Conservation (phyloP, 2,113 vertebrate genomes). For the Turdus rufiventris region DNA sequence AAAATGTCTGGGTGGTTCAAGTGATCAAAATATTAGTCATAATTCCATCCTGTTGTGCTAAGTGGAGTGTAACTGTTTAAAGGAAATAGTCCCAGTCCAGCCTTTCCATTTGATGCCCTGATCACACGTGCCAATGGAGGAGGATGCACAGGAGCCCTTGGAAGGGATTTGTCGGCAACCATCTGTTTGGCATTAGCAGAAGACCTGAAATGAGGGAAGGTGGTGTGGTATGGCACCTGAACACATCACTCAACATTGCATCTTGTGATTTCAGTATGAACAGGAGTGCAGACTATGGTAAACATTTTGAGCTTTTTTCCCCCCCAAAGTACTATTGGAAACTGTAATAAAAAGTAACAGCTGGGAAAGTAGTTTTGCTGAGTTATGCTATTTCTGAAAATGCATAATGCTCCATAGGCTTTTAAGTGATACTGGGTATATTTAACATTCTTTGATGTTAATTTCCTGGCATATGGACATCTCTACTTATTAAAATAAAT, state of each 20-base stretch:
- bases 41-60: not conserved
- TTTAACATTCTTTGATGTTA: slow-evolving; percentile 73
- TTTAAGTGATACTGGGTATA: slow-evolving; percentile 51
- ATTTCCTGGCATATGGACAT: slow-evolving; percentile 75
- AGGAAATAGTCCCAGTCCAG: not conserved
- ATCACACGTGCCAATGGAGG: not conserved
- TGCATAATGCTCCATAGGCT: slow-evolving; percentile 37
- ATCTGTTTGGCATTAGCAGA: not conserved
- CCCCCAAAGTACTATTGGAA: not conserved
- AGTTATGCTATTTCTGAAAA: slow-evolving; percentile 51
- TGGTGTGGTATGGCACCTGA: not conserved
- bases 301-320: not conserved
- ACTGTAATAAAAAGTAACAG: slow-evolving; percentile 40
- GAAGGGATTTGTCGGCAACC: not conserved
- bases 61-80: not conserved
- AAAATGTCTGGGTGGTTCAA: not conserved
- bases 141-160: not conserved
- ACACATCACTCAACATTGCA: not conserved
- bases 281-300: not conserved
- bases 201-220: not conserved
- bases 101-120: not conserved
- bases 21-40: not conserved
- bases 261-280: not conserved
- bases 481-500: slow-evolving; percentile 70
- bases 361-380: slow-evolving; percentile 41